Percentiles rank a stretch among this genome's conserved stretches.
Conservation (phyloP, 2,113 vertebrate species). For the Phalacrocorax pelagicus region DNA sequence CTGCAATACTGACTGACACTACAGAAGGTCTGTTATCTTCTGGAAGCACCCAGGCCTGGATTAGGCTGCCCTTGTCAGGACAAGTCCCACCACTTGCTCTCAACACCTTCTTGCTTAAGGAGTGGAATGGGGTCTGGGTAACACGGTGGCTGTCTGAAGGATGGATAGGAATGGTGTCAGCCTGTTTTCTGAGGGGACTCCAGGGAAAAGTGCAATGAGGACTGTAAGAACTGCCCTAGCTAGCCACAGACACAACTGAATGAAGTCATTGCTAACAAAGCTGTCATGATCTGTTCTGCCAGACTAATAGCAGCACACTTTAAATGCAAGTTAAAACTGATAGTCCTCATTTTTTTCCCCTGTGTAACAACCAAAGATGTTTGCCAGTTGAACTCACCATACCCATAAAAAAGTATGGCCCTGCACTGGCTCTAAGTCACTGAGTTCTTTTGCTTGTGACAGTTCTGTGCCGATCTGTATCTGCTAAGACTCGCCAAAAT, state of each 20-base stretch:
- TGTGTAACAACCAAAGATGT: not conserved
- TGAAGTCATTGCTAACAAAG: not conserved
- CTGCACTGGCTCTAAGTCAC: not conserved
- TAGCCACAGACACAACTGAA: not conserved
- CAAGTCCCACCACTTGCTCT: not conserved
- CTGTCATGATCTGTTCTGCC: not conserved
- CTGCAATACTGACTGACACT: not conserved
- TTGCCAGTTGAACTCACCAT: not conserved
- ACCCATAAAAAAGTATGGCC: not conserved
- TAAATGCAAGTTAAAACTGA: not conserved
- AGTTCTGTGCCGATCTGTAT: not conserved
- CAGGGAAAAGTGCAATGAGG: not conserved
- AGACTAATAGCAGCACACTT: not conserved
- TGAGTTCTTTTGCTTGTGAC: not conserved
- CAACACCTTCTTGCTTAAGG: not conserved
- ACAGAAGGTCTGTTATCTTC: not conserved
- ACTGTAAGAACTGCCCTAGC: not conserved
- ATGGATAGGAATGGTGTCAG: rapidly evolving
- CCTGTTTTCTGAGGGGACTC: not conserved
- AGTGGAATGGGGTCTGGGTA: not conserved
- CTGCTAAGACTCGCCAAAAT: not conserved
- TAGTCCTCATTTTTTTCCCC: not conserved
- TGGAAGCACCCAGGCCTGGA: not conserved
- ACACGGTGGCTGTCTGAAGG: rapidly evolving
- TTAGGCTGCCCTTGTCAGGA: not conserved